Conservation (phyloP, 2,113 vertebrate species). For the Zosterops pallidus region DNA sequence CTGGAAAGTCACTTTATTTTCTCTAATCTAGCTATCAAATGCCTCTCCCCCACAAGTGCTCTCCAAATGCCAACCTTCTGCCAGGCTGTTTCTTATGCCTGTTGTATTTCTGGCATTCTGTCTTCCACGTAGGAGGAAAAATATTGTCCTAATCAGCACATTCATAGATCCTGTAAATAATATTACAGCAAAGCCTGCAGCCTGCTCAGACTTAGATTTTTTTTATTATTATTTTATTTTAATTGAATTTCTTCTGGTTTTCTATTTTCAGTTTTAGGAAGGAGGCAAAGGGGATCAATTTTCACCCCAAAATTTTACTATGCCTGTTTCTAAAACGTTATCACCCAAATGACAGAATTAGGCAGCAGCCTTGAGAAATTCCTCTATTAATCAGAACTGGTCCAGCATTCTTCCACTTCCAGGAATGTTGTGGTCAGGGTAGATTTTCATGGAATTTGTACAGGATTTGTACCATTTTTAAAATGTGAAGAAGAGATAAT, state of each 20-base stretch:
- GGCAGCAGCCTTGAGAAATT: not conserved
- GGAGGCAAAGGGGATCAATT: not conserved
- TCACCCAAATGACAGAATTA: not conserved
- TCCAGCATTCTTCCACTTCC: not conserved
- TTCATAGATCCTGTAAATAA: not conserved
- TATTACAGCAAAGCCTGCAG: not conserved
- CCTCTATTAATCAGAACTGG: not conserved
- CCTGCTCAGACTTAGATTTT: not conserved
- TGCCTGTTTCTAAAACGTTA: not conserved
- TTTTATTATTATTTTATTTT: not conserved
- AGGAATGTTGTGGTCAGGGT: not conserved
- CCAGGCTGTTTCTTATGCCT: not conserved
- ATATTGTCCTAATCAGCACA: constrained; percentile 3
- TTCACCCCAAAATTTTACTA: not conserved
- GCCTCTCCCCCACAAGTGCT: not conserved
- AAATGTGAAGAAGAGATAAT: not conserved
- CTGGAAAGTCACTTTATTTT: not conserved
- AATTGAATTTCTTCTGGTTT: not conserved
- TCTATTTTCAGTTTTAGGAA: not conserved
- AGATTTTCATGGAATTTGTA: not conserved
- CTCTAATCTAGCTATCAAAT: not conserved
- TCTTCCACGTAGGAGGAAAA: not conserved
- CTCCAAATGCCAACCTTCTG: constrained; percentile 22
- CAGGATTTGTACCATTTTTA: not conserved
- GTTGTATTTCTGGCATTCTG: constrained; percentile 7